phyloP scores from a whole-genome alignment of 1,140 invertebrate genomes.

The Pogonomyrmex barbatus region DNA sequence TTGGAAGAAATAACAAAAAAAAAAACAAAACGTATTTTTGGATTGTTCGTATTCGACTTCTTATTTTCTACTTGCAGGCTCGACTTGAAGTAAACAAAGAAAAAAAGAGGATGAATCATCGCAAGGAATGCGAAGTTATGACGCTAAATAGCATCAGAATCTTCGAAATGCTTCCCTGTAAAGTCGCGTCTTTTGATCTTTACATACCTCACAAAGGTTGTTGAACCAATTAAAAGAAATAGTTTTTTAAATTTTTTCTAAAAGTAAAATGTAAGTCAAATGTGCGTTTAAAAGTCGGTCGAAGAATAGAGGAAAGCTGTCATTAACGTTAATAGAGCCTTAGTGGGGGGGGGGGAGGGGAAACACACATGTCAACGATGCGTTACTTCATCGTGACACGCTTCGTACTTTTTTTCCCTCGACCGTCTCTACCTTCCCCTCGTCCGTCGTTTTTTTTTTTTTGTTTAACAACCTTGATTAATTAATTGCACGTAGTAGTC shows the following conservation, averaged over 20 bases:
- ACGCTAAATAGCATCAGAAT: neutral
- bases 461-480: neutral
- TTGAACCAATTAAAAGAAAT: too few species aligned
- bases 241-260: too few species aligned
- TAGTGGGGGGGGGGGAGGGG: too few species aligned
- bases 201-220: too few species aligned
- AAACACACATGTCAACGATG: slow-evolving; percentile 22
- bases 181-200: neutral
- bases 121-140: too few species aligned
- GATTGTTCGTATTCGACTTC: too few species aligned
- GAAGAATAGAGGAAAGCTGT: neutral
- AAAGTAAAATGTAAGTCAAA: too few species aligned
- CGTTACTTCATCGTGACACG: neutral
- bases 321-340: neutral
- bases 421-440: neutral
- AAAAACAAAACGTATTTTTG: too few species aligned
- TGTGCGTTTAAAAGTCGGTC: neutral
- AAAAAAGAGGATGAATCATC: neutral
- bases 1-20: neutral
- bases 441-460: neutral
- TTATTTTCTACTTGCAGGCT: too few species aligned
- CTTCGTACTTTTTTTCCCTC: neutral
- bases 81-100: neutral
- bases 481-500: slow-evolving; percentile 2
- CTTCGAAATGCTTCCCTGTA: neutral